Base-by-base conservation (phyloP, 2,888 invertebrate genomes). In the Eurytoma adleriae region DNA sequence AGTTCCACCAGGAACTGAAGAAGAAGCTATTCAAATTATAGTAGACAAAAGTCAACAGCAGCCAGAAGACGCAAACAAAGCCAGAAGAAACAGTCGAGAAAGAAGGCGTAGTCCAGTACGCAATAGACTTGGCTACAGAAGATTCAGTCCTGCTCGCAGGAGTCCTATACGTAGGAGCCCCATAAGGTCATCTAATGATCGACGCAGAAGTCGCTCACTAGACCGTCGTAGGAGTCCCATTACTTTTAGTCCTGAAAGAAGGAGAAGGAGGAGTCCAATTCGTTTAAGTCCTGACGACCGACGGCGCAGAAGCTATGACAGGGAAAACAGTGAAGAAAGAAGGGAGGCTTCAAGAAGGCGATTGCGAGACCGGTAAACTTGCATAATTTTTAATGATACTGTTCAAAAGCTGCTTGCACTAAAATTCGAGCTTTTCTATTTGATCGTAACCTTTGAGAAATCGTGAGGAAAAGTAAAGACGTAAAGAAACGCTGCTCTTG, bases 1-100 rank as follows among this genome's bases (percentile, higher is more conserved):
- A 2, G 89, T 91, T 13, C 90, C 90, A 3, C 90, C 90, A 0
- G 90, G 90, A 24, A 91, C 90, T 0, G 90, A 91, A 83, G 84
- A 83, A 7, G 90, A 91, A 78, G 90, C 87, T 0, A 88, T 90
- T 24, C 88, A 90, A 69, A 86, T 84, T 54, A 88, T 90, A 27
- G 86, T 84, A 0, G 89, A 90, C 62, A 89, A 88, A 72, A 87
- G 86, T 61, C 84, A 83, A 56, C 66, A 82, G 7, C 83, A 84
- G 14, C 77, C 82, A 13, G 84, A 84, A 75, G 52, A 66, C 59
- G 18, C 48, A 24, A 80, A 79, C 16, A 84, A 81, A 30, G 83
- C 79, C 24, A 85, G 87, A 50, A 85, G 85, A 20, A 79, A 82
- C n/a, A 85, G 85, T 50, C 85, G 86, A 61, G 80, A 59, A n/a